Evolutionary conservation across 1,140 invertebrate species (phyloP), one percentile per base, ranked within the genome.

Genomic region (Aradophagus sp.): DNA sequence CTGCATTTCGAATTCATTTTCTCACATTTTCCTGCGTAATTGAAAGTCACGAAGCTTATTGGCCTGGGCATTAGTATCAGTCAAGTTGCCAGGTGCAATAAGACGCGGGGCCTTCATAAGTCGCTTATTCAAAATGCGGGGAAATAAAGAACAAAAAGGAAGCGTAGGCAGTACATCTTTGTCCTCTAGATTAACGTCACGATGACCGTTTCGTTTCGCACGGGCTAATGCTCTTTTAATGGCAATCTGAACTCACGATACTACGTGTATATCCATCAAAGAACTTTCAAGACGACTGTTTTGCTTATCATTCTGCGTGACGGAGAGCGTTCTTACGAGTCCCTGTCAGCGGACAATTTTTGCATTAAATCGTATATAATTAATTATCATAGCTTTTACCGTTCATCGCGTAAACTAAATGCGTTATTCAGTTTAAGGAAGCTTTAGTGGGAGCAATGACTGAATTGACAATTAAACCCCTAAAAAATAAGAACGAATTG

Each of bases 181-280:
- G 70, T 73, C 58, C 63, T n/a, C 45, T 62, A 59, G 42, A 73
- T 67, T 56, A 67, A 50, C 61, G 62, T 73, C 70, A 68, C 58
- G 70, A 68, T 73, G 70, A 73, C 63, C 58, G 59, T 44, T 52
- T 44, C 58, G 70, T 65, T 73, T 73, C 41, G 31, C 53, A 14
- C 42, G 16, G 10, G 35, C 44, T 73, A 73, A 73, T 73, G 70
- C 42, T 39, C 52, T 68, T 73, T 65, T 73, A 48, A 73, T 73
- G 70, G 31, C 70, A 68, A 73, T 62, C 61, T 41, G 42, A 53
- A 65, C 32, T 48, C 39, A 48, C 47, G 66, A 70, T 70, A 56
- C 66, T 26, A 35, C 48, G 39, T 34, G 42, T 32, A 36, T 48
- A 69, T 42, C 56, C 56, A 61, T 56, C 44, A 62, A 62, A 56